These are phyloP conservation scores for Macroramphosus scolopax DNA, from an alignment of 2,797 vertebrate genomes.

Conservation along the genomic window DNA sequence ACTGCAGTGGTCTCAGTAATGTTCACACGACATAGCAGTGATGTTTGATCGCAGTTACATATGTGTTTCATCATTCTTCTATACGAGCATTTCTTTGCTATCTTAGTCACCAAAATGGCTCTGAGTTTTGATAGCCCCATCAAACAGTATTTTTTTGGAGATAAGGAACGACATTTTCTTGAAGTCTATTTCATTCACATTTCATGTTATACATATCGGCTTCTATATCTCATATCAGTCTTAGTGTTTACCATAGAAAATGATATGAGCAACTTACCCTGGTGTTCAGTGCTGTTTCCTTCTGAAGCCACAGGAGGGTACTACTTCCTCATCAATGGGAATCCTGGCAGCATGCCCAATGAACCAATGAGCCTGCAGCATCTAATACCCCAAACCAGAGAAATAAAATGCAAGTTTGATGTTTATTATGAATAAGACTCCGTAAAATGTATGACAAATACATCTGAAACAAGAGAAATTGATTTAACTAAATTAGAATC, in stretches of 20 bases:
- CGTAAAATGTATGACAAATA: conserved; percentile 44
- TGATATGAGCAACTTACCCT: conserved; percentile 15
- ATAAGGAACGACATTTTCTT: conserved; percentile 62
- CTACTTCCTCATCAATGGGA: conserved; percentile 68
- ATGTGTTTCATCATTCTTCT: conserved; percentile 72
- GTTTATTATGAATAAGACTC: conserved; percentile 32
- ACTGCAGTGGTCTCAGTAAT: conserved; percentile 46
- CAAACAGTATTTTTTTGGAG: conserved; percentile 32
- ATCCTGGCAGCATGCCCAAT: conserved; percentile 25
- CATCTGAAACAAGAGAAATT: conserved; percentile 45
- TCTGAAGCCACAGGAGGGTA: conserved; percentile 62
- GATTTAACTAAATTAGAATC: conserved; percentile 40
- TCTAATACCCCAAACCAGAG: conserved; percentile 31
- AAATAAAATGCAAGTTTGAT: conserved; percentile 56
- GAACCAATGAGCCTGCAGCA: conserved; percentile 28
- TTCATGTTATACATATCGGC: conserved; percentile 30
- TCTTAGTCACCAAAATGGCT: conserved; percentile 43
- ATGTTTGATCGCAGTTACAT: conserved; percentile 64
- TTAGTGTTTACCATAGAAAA: conserved; percentile 34
- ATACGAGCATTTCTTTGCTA: conserved; percentile 47
- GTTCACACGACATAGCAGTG: conserved; percentile 34
- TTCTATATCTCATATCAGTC: conserved; percentile 26
- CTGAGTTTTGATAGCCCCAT: conserved; percentile 54
- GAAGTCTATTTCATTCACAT: conserved; percentile 50
- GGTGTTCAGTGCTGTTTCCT: conserved; percentile 15